Base-by-base conservation (phyloP, 2,797 vertebrate genomes). In the Serranus cabrilla region DNA sequence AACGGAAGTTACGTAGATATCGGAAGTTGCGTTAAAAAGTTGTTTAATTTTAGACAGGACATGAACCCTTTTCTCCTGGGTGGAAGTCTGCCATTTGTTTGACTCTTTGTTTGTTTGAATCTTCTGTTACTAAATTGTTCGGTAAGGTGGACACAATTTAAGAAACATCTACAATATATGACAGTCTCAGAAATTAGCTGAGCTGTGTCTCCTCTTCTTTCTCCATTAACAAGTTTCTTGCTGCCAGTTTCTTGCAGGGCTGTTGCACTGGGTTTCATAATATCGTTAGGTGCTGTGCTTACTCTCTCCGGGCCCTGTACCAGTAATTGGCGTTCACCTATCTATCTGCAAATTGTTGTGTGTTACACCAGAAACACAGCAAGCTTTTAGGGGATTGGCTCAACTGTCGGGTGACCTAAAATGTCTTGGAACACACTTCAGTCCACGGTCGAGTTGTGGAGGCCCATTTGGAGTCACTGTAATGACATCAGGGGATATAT, bases 251-350 rank as follows among this genome's bases (percentile, higher is more conserved):
- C 59, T 62, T 71, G 64, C 64, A 55, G 62, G 56, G 11, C 47
- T 63, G 10, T 75, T 82, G 67, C 59, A 62, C 42, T 43, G 20
- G 18, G 27, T 81, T 87, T 76, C 65, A 71, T 81, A 68, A 83
- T 67, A 42, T 12, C 25, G 17, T 43, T 31, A 57, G 57, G 34
- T 51, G 60, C 18, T 25, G 54, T 21, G 25, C 42, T 60, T 42
- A 18, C 64, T 47, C 34, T 61, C 34, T 57, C 55, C 65, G 47
- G 57, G 49, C 12, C 21, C 58, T 60, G 45, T 37, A 12, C 49
- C 25, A 20, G 23, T 81, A 79, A 74, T 71, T 80, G 76, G 55
- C 63, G 59, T 71, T 21, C 45, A 16, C 23, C 62, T 46, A 23
- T 67, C 43, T 52, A 16, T 58, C 42, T 66, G 34, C 47, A 31